These are phyloP conservation scores for Netelia fuscicornis DNA, from an alignment of 2,888 invertebrate species.

Conservation along the genomic window DNA sequence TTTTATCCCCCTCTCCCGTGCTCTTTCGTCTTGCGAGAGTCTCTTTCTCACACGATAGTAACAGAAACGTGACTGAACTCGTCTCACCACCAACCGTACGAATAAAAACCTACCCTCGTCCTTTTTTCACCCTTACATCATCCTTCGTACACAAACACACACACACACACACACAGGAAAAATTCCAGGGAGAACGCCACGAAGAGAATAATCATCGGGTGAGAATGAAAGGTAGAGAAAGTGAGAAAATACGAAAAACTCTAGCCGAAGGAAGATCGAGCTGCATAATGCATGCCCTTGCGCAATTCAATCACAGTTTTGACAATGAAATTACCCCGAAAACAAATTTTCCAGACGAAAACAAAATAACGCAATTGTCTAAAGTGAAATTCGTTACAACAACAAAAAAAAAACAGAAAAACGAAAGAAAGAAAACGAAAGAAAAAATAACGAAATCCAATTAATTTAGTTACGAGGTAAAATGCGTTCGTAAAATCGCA, in stretches of 20 bases:
- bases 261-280: slow-evolving; percentile 9
- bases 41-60: not conserved
- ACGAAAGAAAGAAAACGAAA: not conserved
- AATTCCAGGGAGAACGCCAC: slow-evolving; percentile 19
- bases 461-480: too few relatives aligned
- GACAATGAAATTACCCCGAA: slow-evolving; percentile 27
- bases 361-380: too few relatives aligned
- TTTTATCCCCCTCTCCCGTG: not conserved
- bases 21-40: not conserved
- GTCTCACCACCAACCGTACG: not conserved
- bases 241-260: slow-evolving; percentile 18
- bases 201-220: slow-evolving; percentile 27
- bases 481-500: not conserved
- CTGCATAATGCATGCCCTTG: slow-evolving; percentile 47
- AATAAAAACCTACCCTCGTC: slow-evolving; percentile 1
- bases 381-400: too few relatives aligned
- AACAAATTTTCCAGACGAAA: too few relatives aligned
- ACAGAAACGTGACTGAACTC: slow-evolving; percentile 55
- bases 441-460: too few relatives aligned
- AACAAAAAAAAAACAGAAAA: too few relatives aligned
- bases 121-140: not conserved
- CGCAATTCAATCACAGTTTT: slow-evolving; percentile 41
- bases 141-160: not conserved
- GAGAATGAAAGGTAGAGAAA: not conserved
- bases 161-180: not conserved